Evolutionary conservation across 1,140 invertebrate species (phyloP).

Genomic region (Trialeurodes vaporariorum): DNA sequence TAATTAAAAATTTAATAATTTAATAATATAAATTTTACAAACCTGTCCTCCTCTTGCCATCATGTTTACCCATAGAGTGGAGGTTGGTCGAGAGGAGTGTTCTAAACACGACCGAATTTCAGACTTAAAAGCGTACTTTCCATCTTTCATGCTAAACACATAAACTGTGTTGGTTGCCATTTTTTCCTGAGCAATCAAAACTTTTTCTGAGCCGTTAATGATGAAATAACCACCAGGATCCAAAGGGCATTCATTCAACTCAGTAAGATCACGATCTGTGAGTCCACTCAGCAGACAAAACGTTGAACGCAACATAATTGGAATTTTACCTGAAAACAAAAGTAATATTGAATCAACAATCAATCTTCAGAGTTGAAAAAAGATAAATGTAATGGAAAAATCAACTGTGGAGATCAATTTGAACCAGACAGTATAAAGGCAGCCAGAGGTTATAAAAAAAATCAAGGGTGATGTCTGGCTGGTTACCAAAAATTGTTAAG

Average conservation of each 20-base stretch:
- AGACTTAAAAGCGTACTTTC: constrained; percentile 95
- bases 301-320: constrained; percentile 95
- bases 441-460: no score
- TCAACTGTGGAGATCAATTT: no score
- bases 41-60: constrained; percentile 89
- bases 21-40: constrained; percentile 32
- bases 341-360: no score
- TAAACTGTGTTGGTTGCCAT: constrained; percentile 99
- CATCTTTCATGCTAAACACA: constrained; percentile 97
- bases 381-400: no score
- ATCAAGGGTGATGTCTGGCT: no score
- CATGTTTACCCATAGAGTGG: constrained; percentile 98
- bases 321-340: constrained; percentile 63
- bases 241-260: constrained; percentile 96
- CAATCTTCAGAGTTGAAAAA: no score
- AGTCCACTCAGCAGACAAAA: constrained; percentile 89
- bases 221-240: constrained; percentile 97
- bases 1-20: constrained; percentile 8
- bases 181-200: constrained; percentile 96
- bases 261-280: constrained; percentile 94
- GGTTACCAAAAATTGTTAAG: no score
- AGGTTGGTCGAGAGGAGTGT: constrained; percentile 83
- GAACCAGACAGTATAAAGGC: no score
- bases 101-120: constrained; percentile 95
- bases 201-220: constrained; percentile 93